Percentiles rank a stretch among this genome's conserved stretches.
phyloP scores from a whole-genome alignment of 2,888 invertebrate genomes.

The Gerris lacustris region DNA sequence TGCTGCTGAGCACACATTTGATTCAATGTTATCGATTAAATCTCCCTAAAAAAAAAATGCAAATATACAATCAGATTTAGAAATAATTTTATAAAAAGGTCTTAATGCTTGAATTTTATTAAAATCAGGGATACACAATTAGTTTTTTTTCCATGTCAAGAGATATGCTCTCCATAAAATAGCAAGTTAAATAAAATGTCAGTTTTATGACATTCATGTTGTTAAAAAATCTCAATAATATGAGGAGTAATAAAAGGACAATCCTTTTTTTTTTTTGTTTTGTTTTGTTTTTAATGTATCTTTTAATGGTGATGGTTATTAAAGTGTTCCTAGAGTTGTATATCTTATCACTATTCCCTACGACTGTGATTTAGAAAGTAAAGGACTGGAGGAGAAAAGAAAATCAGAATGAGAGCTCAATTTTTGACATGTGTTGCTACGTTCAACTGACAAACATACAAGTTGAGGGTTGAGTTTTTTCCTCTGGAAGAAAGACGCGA shows the following conservation, averaged over 20 bases:
- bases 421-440: too few relatives aligned
- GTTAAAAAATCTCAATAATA: background rate
- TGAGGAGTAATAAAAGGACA: too few relatives aligned
- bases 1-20: constrained; percentile 45
- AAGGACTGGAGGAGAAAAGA: background rate
- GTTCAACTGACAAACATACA: too few relatives aligned
- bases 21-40: constrained; percentile 49
- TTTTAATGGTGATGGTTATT: background rate
- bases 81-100: background rate
- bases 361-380: background rate
- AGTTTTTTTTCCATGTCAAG: too few relatives aligned
- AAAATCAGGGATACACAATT: too few relatives aligned
- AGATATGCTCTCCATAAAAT: too few relatives aligned
- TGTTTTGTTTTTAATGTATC: too few relatives aligned
- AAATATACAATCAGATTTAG: background rate
- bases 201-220: background rate
- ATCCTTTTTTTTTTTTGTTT: too few relatives aligned
- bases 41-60: constrained; percentile 40
- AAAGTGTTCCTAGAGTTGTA: background rate
- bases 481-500: too few relatives aligned
- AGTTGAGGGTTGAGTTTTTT: too few relatives aligned
- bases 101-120: background rate
- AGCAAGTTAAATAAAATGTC: constrained; percentile 1
- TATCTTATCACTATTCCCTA: background rate
- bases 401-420: background rate